Percentiles rank a stretch among this genome's conserved stretches.
Evolutionary conservation across 2,797 vertebrate genomes (phyloP).

Genomic region (Anomalospiza imberbis): DNA sequence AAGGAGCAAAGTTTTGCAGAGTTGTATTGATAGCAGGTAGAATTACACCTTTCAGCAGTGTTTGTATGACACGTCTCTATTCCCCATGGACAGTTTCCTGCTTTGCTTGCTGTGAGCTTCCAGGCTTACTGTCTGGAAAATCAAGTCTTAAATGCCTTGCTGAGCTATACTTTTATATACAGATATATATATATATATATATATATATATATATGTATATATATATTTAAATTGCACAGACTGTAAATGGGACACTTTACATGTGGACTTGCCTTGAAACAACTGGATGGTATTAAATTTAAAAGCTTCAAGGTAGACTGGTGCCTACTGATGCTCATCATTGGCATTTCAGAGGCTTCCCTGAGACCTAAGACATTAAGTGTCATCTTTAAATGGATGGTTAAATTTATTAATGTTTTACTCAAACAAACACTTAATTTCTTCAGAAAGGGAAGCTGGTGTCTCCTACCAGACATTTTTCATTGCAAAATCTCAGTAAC

Average conservation of each 20-base stretch:
- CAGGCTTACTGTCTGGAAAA: neutral
- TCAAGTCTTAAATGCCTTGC: neutral
- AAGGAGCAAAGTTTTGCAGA: neutral
- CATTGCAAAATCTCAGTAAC: neutral
- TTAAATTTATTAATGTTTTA: neutral
- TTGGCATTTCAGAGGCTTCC: conserved; percentile 1
- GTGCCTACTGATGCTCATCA: conserved; percentile 46
- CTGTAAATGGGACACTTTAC: conserved; percentile 7
- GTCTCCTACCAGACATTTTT: neutral
- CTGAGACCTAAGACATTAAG: neutral
- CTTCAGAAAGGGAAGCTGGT: neutral
- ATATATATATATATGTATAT: rapidly evolving
- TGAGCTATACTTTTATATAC: neutral
- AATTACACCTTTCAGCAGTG: neutral
- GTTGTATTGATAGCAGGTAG: neutral
- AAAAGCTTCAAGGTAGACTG: conserved; percentile 41
- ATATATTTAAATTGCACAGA: neutral
- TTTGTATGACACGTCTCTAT: neutral
- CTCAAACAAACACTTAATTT: neutral
- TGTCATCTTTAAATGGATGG: neutral
- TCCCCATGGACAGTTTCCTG: neutral
- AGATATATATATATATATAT: neutral
- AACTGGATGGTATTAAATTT: neutral
- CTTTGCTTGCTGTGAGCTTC: neutral
- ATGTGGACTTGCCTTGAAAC: neutral